These are phyloP conservation scores for Dasypolia templi DNA, from an alignment of 2,888 invertebrate species.

Conservation along the genomic window DNA sequence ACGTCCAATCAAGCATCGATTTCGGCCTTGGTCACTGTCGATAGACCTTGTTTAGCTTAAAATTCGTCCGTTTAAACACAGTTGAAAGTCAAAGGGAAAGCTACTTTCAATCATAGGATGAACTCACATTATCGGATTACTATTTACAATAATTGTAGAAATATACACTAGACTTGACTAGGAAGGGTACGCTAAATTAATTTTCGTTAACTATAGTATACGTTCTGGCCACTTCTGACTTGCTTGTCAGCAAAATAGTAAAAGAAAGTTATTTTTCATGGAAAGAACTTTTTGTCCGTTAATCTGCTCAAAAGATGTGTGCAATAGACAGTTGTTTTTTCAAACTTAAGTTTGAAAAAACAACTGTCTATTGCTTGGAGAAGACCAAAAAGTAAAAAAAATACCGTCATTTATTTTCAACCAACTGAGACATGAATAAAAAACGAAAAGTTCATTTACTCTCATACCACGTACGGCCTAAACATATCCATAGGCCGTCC, in stretches of 20 bases:
- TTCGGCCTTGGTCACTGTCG: too few relatives aligned
- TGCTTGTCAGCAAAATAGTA: background rate
- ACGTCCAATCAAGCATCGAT: too few relatives aligned
- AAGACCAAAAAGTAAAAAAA: background rate
- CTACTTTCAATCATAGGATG: background rate
- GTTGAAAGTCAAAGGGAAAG: background rate
- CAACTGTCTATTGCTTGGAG: background rate
- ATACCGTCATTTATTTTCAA: background rate
- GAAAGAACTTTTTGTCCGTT: background rate
- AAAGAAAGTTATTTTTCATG: background rate
- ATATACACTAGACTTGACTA: conserved; percentile 68
- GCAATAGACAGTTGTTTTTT: background rate
- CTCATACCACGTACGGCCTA: conserved; percentile 90
- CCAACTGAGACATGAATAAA: conserved; percentile 61
- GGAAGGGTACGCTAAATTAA: conserved; percentile 55
- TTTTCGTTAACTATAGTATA: conserved; percentile 60
- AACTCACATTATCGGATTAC: conserved; percentile 26
- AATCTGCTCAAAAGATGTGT: background rate
- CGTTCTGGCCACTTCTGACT: conserved; percentile 8
- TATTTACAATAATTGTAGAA: conserved; percentile 63
- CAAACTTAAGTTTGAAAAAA: background rate
- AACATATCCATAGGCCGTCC: conserved; percentile 87
- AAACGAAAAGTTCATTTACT: conserved; percentile 79
- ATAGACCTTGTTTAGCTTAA: too few relatives aligned
- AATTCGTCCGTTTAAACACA: background rate